A percentile compares a stretch with the other conserved stretches of the same genome.
These are phyloP conservation scores for Plagiodera versicolora DNA, from an alignment of 2,888 invertebrate species.

Conservation along the genomic window DNA sequence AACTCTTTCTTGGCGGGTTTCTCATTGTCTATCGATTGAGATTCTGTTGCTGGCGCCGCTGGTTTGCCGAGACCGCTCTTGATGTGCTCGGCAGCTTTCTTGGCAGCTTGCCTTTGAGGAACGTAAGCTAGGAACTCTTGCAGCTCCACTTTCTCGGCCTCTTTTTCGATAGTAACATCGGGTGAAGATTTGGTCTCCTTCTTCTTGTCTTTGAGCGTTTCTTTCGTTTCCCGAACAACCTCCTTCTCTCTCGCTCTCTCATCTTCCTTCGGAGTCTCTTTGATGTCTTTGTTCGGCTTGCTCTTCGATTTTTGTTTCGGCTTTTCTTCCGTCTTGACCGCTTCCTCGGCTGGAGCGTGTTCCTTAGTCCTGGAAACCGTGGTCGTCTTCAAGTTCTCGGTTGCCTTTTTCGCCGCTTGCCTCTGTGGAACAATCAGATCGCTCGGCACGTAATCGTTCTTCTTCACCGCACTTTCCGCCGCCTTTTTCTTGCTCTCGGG, in stretches of 20 bases:
- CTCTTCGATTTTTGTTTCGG: conserved; percentile 40
- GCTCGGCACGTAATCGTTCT: conserved; percentile 64
- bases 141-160: conserved; percentile 62
- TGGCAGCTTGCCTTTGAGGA: conserved; percentile 87
- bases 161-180: conserved; percentile 65
- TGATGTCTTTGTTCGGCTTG: conserved; percentile 38
- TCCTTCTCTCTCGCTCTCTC: conserved; percentile 28
- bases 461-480: conserved; percentile 46
- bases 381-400: conserved; percentile 79
- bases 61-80: conserved; percentile 73
- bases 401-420: conserved; percentile 89
- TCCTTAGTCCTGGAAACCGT: conserved; percentile 56
- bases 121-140: conserved; percentile 76
- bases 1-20: conserved; percentile 37
- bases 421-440: conserved; percentile 87
- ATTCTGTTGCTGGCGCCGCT: conserved; percentile 27
- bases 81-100: conserved; percentile 88
- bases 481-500: conserved; percentile 29
- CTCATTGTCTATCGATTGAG: conserved; percentile 44
- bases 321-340: conserved; percentile 38
- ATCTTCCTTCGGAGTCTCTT: conserved; percentile 29
- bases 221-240: conserved; percentile 36
- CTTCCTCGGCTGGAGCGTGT: conserved; percentile 31
- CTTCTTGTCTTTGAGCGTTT: conserved; percentile 45
- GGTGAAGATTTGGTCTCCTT: conserved; percentile 28